A percentile compares a stretch with the other conserved stretches of the same genome.
phyloP scores from a whole-genome alignment of 2,797 vertebrate genomes.

The Microcaecilia unicolor region DNA sequence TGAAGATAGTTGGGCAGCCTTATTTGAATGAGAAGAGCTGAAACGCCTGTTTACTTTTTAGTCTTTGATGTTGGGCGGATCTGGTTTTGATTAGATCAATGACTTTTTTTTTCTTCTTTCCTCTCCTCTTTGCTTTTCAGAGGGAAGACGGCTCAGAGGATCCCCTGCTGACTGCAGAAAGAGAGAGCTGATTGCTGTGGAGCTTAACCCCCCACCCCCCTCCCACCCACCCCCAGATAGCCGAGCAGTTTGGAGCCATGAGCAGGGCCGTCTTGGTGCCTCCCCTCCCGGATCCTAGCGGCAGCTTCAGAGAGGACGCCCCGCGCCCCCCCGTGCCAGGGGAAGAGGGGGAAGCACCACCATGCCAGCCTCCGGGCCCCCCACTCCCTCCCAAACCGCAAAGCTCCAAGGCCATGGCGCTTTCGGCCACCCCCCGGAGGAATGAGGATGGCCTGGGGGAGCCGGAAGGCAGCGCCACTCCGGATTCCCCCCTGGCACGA shows the following conservation, averaged over 20 bases:
- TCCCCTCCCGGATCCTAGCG: constrained; percentile 75
- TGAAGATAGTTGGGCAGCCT: constrained; percentile 45
- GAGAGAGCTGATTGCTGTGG: constrained; percentile 65
- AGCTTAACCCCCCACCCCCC: constrained; percentile 34
- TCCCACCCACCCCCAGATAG: constrained; percentile 34
- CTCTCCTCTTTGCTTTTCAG: constrained; percentile 52
- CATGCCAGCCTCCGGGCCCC: constrained; percentile 61
- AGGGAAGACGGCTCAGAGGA: constrained; percentile 73
- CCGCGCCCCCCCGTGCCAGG: constrained; percentile 91
- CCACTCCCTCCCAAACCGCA: constrained; percentile 57
- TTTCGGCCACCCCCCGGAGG: constrained; percentile 64
- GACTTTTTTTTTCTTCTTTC: constrained; percentile 53
- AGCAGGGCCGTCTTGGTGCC: constrained; percentile 63
- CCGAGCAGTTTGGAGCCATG: constrained; percentile 73
- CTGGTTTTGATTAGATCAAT: constrained; percentile 94
- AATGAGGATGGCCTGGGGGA: constrained; percentile 88
- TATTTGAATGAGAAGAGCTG: constrained; percentile 57
- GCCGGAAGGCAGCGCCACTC: constrained; percentile 90
- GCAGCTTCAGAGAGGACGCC: constrained; percentile 94
- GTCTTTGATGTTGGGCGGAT: constrained; percentile 86
- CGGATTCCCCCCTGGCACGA: constrained; percentile 80
- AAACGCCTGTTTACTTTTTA: constrained; percentile 76
- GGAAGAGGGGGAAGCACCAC: constrained; percentile 84
- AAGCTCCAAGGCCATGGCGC: constrained; percentile 51
- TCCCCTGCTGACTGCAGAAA: constrained; percentile 82